A percentile compares a stretch with the other conserved stretches of the same genome.
Evolutionary conservation across 2,888 invertebrate genomes (phyloP).

Genomic region (Eristalinus aeneus): DNA sequence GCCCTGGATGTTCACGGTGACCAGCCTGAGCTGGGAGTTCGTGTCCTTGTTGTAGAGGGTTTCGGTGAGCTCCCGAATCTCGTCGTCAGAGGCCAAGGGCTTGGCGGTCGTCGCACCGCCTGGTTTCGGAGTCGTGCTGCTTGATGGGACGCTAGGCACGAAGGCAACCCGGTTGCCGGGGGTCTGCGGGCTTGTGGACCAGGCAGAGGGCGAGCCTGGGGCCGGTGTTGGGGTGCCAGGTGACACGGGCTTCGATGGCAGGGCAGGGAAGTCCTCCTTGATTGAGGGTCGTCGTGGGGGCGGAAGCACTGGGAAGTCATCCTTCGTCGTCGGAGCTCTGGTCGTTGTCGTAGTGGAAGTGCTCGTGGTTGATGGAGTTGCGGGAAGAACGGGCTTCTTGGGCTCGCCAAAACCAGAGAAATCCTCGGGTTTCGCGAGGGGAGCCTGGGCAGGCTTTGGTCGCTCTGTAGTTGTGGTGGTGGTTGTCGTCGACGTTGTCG

Average conservation of each 20-base stretch:
- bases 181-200: slow-evolving; percentile 67
- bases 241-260: slow-evolving; percentile 48
- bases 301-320: slow-evolving; percentile 76
- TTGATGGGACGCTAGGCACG: slow-evolving; percentile 74
- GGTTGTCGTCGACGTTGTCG: slow-evolving; percentile 66
- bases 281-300: slow-evolving; percentile 72
- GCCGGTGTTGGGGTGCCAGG: slow-evolving; percentile 37
- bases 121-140: slow-evolving; percentile 74
- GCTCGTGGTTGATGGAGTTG: neutral
- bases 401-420: slow-evolving; percentile 31
- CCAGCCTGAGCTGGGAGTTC: slow-evolving; percentile 87
- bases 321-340: slow-evolving; percentile 70
- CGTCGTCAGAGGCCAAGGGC: slow-evolving; percentile 83
- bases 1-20: slow-evolving; percentile 88
- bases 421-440: slow-evolving; percentile 40
- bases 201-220: slow-evolving; percentile 72
- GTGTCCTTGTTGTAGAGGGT: slow-evolving; percentile 86
- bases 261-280: slow-evolving; percentile 70
- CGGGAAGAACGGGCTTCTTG: slow-evolving; percentile 1
- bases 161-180: slow-evolving; percentile 74
- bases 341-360: slow-evolving; percentile 48
- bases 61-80: slow-evolving; percentile 87
- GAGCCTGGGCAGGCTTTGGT: slow-evolving; percentile 46
- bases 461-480: slow-evolving; percentile 68
- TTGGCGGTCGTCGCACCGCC: slow-evolving; percentile 79